Evolutionary conservation across 1,140 invertebrate species (phyloP), one percentile per base, ranked within the genome.

Genomic region (Eriocheir sinensis): DNA sequence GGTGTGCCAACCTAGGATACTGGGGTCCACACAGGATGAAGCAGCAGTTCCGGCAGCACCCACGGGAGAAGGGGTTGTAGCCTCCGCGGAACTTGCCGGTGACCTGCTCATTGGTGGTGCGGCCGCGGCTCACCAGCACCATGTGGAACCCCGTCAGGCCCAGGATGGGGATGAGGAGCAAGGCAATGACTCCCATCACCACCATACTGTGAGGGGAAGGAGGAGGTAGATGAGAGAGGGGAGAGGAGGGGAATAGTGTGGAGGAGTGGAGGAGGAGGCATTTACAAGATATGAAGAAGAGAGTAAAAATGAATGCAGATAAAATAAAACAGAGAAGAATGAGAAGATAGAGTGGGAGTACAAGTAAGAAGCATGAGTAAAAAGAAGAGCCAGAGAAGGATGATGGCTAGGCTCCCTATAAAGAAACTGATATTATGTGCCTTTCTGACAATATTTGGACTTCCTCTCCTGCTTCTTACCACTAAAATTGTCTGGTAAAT

Each of bases 91-190:
- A 99, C 97, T 99, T 99, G 79, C 99, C 99, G 3, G 99, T 99
- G 48, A 99, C 99, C 97, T 99, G 99, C 97, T 99, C 99, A 97
- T 99, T 99, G 93, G 99, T 99, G n/a, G 99, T 99, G 93, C 99
- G 97, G n/a, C 99, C 99, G 96, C 99, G 97, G 27, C 99, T 98
- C 80, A 99, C 99, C 94, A 99, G 97, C 96, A 99, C 98, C 97
- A 99, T 98, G 97, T 99, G 99, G 97, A 99, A 99, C 90, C 98
- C 98, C 94, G 99, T 99, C 96, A 99, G 97, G 96, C 99, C 99
- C 97, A 99, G 98, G 96, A 99, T 99, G 95, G 99, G 99, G 96
- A 99, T 98, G 96, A 99, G 98, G 94, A 99, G 97, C 92, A 99
- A 96, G 34, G 98, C 98, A 96, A 99, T 99, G 95, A 99, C 97